Evolutionary conservation across 2,888 invertebrate species (phyloP).

Genomic region (Hedychridium roseum): DNA sequence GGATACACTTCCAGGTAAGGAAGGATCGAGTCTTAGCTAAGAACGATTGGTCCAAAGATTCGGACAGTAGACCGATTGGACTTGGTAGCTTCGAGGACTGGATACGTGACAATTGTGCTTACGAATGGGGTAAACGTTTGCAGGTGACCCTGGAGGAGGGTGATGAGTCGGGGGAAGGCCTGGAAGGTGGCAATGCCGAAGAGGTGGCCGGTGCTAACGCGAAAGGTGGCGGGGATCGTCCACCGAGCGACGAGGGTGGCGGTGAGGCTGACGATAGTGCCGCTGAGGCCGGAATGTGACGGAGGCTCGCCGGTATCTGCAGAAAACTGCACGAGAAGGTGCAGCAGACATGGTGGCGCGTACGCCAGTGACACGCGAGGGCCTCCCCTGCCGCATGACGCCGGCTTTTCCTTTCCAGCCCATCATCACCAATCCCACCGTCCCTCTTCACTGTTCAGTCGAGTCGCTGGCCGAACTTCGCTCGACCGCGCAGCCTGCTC

Average conservation of each 20-base stretch:
- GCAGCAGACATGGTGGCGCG: slow-evolving; percentile 85
- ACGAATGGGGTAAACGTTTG: too few species aligned
- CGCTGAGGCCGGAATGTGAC: slow-evolving; percentile 81
- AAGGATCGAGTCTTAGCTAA: too few species aligned
- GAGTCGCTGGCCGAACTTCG: too few species aligned
- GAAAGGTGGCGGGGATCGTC: slow-evolving; percentile 54
- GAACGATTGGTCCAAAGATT: too few species aligned
- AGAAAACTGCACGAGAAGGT: slow-evolving; percentile 89
- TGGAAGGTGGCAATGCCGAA: slow-evolving; percentile 74
- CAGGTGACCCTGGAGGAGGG: slow-evolving; percentile 90
- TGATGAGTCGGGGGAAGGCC: slow-evolving; percentile 72
- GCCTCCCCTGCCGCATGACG: background rate
- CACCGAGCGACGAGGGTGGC: slow-evolving; percentile 66
- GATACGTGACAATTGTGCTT: too few species aligned
- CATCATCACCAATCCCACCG: too few species aligned
- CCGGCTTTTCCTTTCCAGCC: too few species aligned
- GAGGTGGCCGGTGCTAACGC: slow-evolving; percentile 59
- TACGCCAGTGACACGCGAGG: slow-evolving; percentile 71
- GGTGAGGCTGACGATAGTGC: slow-evolving; percentile 61
- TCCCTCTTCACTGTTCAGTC: too few species aligned
- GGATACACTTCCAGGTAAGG: slow-evolving; percentile 80
- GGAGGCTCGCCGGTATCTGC: slow-evolving; percentile 90
- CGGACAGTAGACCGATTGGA: too few species aligned
- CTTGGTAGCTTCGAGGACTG: too few species aligned
- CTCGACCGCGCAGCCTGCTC: too few species aligned